These are phyloP conservation scores for Kobus ellipsiprymnus DNA, from an alignment of 2,113 vertebrate species.

Conservation along the genomic window DNA sequence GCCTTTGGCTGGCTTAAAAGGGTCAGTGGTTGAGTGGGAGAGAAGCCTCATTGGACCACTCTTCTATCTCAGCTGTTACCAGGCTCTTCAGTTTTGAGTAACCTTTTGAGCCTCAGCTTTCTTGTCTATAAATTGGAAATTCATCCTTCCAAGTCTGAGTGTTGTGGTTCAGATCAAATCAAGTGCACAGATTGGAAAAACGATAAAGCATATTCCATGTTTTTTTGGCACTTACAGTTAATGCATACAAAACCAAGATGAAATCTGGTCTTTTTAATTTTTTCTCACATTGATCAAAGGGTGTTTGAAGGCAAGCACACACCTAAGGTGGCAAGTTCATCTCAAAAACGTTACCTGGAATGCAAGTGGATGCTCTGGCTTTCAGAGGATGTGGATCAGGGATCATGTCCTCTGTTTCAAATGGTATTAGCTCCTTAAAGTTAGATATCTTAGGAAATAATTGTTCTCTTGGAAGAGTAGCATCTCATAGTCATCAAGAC, in stretches of 20 bases:
- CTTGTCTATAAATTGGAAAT: neutral
- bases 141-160: neutral
- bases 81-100: neutral
- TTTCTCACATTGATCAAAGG: neutral
- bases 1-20: neutral
- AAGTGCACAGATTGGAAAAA: neutral
- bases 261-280: neutral
- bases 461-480: neutral
- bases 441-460: slow-evolving; percentile 8
- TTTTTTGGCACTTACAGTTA: slow-evolving; percentile 9
- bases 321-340: neutral
- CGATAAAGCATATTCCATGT: neutral
- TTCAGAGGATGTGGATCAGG: neutral
- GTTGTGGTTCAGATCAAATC: neutral
- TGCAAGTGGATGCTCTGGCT: neutral
- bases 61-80: neutral
- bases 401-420: neutral
- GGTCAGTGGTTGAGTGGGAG: neutral
- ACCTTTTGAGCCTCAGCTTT: neutral
- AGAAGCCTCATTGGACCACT: neutral
- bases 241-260: neutral
- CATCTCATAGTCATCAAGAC: neutral
- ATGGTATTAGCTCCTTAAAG: neutral
- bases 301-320: neutral
- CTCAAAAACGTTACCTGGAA: neutral